A percentile compares a stretch with the other conserved stretches of the same genome.
Evolutionary conservation across 1,140 invertebrate species (phyloP).

Genomic region (Leptopilina boulardi): DNA sequence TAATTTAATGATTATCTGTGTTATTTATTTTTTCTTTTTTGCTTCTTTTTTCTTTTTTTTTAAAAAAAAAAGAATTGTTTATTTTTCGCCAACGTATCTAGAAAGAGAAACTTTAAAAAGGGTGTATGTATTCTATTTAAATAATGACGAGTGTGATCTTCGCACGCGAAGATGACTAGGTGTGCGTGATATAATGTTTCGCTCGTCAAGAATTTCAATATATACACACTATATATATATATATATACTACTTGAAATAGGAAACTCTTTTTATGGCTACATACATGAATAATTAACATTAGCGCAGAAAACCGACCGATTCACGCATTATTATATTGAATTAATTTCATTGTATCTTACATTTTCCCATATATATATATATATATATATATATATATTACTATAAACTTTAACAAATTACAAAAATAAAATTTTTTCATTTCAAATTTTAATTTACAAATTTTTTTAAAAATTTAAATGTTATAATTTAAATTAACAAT

Average conservation of each 20-base stretch:
- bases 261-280: constrained; percentile 26
- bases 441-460: too few relatives aligned
- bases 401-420: too few relatives aligned
- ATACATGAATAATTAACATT: constrained; percentile 10
- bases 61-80: background rate
- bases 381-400: too few relatives aligned
- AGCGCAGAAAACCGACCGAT: background rate
- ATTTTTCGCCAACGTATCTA: background rate
- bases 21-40: too few relatives aligned
- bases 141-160: constrained; percentile 22
- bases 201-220: constrained; percentile 27
- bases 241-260: constrained; percentile 25
- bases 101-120: constrained; percentile 3
- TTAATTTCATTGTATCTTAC: too few relatives aligned
- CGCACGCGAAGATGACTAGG: constrained; percentile 29
- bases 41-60: too few relatives aligned
- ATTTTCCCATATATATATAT: too few relatives aligned
- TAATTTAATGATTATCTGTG: constrained; percentile 19
- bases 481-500: too few relatives aligned
- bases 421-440: too few relatives aligned
- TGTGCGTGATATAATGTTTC: constrained; percentile 32
- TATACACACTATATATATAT: too few relatives aligned
- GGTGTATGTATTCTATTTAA: background rate
- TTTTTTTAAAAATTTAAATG: too few relatives aligned
- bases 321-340: background rate